phyloP scores from a whole-genome alignment of 2,113 vertebrate species.

The Thamnaconus septentrionalis region DNA sequence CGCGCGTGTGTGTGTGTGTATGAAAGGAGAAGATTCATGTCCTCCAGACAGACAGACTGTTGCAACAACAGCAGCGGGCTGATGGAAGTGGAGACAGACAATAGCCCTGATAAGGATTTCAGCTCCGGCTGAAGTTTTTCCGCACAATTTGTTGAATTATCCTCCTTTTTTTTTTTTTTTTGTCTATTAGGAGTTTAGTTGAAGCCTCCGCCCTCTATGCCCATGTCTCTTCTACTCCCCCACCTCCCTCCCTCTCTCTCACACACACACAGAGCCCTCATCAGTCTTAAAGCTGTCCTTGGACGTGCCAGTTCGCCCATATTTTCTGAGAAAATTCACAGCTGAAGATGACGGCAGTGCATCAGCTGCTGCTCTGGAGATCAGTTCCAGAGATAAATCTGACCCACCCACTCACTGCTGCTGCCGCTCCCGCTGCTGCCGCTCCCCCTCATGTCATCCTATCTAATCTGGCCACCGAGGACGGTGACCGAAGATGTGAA shows the following conservation, averaged over 20 bases:
- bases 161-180: slow-evolving; percentile 4
- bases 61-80: slow-evolving; percentile 15
- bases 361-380: slow-evolving; percentile 36
- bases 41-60: slow-evolving; percentile 34
- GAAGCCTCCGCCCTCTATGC: background rate
- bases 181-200: background rate
- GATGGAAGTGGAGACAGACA: slow-evolving; percentile 23
- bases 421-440: too few species aligned
- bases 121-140: slow-evolving; percentile 13
- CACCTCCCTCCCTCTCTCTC: background rate
- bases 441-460: slow-evolving; percentile 30
- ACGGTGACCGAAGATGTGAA: slow-evolving; percentile 22
- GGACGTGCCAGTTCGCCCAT: too few species aligned
- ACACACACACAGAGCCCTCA: slow-evolving; percentile 21
- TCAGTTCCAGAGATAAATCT: slow-evolving; percentile 26
- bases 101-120: slow-evolving; percentile 26
- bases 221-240: slow-evolving; percentile 7
- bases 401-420: background rate
- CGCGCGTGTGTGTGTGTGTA: background rate
- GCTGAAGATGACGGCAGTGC: slow-evolving; percentile 17
- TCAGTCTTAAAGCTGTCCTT: slow-evolving; percentile 24
- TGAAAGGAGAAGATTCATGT: slow-evolving; percentile 46
- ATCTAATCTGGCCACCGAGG: slow-evolving; percentile 42
- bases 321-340: slow-evolving; percentile 1
- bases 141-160: slow-evolving; percentile 22